A percentile compares a stretch with the other conserved stretches of the same genome.
Evolutionary conservation across 1,140 invertebrate genomes (phyloP).

Genomic region (Drosophila pachea): DNA sequence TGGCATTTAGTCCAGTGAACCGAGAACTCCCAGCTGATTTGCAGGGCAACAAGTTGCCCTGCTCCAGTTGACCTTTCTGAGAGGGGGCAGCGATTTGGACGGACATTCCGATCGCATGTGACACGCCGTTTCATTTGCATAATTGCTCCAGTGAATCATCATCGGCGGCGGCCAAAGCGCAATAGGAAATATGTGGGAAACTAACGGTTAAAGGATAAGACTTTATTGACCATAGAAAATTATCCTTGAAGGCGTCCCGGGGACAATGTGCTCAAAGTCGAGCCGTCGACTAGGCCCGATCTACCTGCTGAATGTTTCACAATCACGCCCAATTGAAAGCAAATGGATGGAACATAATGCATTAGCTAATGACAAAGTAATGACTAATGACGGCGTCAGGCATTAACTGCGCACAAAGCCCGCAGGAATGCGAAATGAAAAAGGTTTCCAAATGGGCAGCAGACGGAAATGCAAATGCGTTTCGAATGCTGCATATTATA

Average conservation of each 20-base stretch:
- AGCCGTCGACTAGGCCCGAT: too few relatives aligned
- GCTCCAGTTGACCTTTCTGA: constrained; percentile 8
- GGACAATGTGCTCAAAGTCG: too few relatives aligned
- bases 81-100: not conserved
- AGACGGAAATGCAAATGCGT: not conserved
- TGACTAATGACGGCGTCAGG: constrained; percentile 42
- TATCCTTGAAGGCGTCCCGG: too few relatives aligned
- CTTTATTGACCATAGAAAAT: too few relatives aligned
- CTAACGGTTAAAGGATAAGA: too few relatives aligned
- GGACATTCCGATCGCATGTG: not conserved
- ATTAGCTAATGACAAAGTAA: constrained; percentile 51
- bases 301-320: too few relatives aligned
- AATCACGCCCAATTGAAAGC: constrained; percentile 1
- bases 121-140: constrained; percentile 38
- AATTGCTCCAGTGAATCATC: too few relatives aligned
- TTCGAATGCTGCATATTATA: not conserved
- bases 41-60: constrained; percentile 51
- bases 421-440: constrained; percentile 32
- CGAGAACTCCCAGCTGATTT: constrained; percentile 68
- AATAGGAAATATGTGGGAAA: too few relatives aligned
- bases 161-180: too few relatives aligned
- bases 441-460: not conserved
- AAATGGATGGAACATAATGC: constrained; percentile 62
- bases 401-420: constrained; percentile 51
- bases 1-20: constrained; percentile 61